A percentile compares a stretch with the other conserved stretches of the same genome.
Evolutionary conservation across 1,140 invertebrate species (phyloP).

Genomic region (Dreissena rostriformis): DNA sequence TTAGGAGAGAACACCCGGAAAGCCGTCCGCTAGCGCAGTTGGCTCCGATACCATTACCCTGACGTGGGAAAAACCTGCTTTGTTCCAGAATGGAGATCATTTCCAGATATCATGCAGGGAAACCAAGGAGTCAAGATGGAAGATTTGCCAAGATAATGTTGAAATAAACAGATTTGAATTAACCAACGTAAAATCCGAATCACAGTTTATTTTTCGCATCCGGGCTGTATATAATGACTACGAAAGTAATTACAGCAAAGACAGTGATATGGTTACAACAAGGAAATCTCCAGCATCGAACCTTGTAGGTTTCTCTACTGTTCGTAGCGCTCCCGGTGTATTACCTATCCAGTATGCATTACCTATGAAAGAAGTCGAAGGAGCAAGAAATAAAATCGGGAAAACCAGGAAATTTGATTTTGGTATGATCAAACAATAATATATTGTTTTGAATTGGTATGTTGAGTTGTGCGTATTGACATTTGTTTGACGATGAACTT

Average conservation of each 20-base stretch:
- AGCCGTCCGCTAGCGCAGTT: neutral
- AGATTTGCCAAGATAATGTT: neutral
- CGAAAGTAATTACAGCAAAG: neutral
- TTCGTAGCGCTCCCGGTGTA: neutral
- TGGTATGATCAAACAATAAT: neutral
- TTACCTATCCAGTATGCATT: slow-evolving; percentile 4
- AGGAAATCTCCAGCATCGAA: neutral
- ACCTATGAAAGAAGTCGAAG: neutral
- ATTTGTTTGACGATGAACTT: no score
- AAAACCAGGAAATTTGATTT: neutral
- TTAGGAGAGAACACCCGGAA: neutral
- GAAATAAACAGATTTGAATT: neutral
- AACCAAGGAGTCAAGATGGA: neutral
- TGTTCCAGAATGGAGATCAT: neutral
- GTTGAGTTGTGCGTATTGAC: no score
- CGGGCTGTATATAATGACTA: slow-evolving; percentile 1
- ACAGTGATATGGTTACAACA: neutral
- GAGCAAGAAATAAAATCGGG: neutral
- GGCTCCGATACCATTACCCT: neutral
- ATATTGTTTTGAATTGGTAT: no score
- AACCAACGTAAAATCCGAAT: neutral
- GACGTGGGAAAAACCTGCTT: neutral
- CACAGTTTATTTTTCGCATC: neutral
- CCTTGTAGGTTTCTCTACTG: neutral
- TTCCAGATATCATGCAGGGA: neutral